Conservation (phyloP, 2,888 invertebrate species). For the Troides aeacus region DNA sequence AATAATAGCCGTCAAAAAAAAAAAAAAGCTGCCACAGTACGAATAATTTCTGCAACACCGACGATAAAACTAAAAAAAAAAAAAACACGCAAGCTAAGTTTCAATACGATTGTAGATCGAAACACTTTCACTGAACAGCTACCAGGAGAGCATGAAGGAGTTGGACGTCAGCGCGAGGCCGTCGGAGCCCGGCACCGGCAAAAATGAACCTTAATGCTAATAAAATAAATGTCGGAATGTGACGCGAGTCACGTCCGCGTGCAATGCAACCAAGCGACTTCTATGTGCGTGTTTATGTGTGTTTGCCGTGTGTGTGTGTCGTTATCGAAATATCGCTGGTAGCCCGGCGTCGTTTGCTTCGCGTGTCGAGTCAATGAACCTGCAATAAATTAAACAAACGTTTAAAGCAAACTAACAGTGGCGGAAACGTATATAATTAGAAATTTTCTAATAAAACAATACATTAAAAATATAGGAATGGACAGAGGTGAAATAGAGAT, state of each 20-base stretch:
- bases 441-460: no score
- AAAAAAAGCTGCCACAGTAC: no score
- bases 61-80: no score
- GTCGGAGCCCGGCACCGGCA: conserved; percentile 53
- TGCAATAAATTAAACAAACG: conserved; percentile 36
- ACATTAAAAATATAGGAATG: no score
- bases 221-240: conserved; percentile 72
- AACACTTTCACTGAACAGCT: conserved; percentile 7
- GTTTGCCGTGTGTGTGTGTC: conserved; percentile 39
- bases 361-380: conserved; percentile 56
- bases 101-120: conserved; percentile 33
- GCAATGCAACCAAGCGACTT: conserved; percentile 59
- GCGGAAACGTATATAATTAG: no score
- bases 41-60: no score
- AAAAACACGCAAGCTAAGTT: no score
- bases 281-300: conserved; percentile 60
- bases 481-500: no score
- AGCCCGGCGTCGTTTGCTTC: conserved; percentile 45
- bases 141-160: conserved; percentile 14
- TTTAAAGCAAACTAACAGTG: no score
- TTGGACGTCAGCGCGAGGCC: not conserved
- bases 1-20: no score
- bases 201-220: conserved; percentile 70
- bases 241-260: conserved; percentile 65
- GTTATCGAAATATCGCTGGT: conserved; percentile 52